phyloP scores from a whole-genome alignment of 2,113 vertebrate species.

The Bothrops jararaca region DNA sequence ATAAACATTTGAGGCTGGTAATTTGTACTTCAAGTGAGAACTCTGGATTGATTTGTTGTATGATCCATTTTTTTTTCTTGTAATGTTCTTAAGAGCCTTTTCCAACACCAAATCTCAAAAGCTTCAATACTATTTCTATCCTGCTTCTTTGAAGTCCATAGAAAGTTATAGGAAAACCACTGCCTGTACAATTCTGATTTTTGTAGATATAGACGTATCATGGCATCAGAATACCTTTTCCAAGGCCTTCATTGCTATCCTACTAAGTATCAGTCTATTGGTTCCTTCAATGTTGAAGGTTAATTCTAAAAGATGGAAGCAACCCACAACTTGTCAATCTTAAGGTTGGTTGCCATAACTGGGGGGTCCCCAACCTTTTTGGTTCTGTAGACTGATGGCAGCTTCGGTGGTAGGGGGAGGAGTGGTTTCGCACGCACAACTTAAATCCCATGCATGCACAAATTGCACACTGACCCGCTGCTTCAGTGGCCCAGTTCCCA shows the following conservation, averaged over 20 bases:
- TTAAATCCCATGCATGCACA: neutral
- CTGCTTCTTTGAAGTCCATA: neutral
- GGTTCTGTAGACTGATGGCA: neutral
- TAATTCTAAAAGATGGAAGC: neutral
- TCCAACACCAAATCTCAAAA: neutral
- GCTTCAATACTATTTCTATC: neutral
- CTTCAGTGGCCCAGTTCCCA: neutral
- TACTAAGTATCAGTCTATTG: neutral
- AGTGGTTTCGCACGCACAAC: neutral
- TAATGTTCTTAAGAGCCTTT: neutral
- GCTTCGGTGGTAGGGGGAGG: accelerated
- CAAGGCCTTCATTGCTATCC: neutral
- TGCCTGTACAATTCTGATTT: neutral
- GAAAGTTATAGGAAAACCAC: neutral
- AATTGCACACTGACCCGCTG: neutral
- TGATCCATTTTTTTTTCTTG: neutral
- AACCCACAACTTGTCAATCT: neutral
- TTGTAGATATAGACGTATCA: neutral
- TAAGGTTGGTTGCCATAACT: neutral
- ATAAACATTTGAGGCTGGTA: neutral
- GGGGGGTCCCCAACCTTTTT: neutral
- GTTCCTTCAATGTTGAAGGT: neutral
- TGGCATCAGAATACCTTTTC: neutral
- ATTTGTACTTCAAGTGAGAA: neutral
- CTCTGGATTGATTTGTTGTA: neutral